A percentile compares a stretch with the other conserved stretches of the same genome.
These are phyloP conservation scores for Paramuricea clavata DNA, from an alignment of 92 coral and sea anemone species.

Conservation along the genomic window DNA sequence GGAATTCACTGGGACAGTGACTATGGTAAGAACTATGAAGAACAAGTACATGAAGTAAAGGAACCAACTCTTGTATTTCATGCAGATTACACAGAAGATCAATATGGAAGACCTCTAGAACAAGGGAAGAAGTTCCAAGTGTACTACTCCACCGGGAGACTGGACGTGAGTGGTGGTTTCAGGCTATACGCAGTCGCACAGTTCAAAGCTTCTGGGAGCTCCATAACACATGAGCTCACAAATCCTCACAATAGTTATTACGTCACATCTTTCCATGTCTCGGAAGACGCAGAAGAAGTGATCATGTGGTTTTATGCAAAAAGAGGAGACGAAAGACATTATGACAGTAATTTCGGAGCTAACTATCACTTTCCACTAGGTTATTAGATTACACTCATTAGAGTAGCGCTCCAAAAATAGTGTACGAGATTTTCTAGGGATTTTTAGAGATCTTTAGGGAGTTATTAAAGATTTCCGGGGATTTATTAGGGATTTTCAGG, in stretches of 20 bases:
- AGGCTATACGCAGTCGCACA: neutral
- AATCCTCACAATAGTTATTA: neutral
- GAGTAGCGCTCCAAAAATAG: too few species aligned
- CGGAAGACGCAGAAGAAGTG: constrained; percentile 6
- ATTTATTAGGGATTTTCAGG: too few species aligned
- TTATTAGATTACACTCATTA: too few species aligned
- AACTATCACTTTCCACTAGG: constrained; percentile 10
- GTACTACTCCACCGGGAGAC: neutral
- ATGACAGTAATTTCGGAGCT: constrained; percentile 20
- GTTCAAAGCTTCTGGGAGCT: neutral
- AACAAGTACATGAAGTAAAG: neutral
- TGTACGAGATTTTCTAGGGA: too few species aligned
- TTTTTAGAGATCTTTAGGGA: too few species aligned
- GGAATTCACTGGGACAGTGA: neutral
- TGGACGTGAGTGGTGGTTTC: neutral
- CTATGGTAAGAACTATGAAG: constrained; percentile 15
- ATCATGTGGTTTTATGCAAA: constrained; percentile 28
- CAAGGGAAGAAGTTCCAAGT: neutral
- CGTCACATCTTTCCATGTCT: neutral
- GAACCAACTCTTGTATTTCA: neutral
- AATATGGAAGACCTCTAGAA: neutral
- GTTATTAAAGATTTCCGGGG: too few species aligned
- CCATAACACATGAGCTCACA: neutral
- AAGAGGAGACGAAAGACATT: neutral
- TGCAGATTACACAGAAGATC: neutral